phyloP scores from a whole-genome alignment of 2,888 invertebrate genomes.

The Bugula neritina region DNA sequence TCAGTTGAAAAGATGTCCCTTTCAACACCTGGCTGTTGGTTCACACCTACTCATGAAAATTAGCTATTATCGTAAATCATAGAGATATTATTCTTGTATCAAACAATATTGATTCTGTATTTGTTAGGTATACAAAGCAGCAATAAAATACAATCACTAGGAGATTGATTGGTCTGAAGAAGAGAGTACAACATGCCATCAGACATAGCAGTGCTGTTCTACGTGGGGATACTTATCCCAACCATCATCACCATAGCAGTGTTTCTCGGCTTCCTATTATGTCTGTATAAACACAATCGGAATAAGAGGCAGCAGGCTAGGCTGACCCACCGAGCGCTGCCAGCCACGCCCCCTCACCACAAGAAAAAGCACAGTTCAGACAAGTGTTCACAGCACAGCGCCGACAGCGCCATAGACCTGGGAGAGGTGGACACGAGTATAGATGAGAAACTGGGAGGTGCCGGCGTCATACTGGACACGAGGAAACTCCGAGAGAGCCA shows the following conservation, averaged over 20 bases:
- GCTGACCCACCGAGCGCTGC: conserved; percentile 2
- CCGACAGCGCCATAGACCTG: conserved; percentile 21
- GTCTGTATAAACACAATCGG: conserved; percentile 41
- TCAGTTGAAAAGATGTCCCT: too few species aligned
- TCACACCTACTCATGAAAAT: not conserved
- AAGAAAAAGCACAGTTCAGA: not conserved
- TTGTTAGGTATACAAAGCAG: not conserved
- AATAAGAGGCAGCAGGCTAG: conserved; percentile 31
- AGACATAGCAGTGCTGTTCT: conserved; percentile 35
- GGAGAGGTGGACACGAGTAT: conserved; percentile 13
- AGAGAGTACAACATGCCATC: too few species aligned
- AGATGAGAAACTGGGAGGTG: conserved; percentile 1
- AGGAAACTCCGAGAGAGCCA: not conserved
- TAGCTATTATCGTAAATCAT: not conserved
- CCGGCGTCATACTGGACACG: not conserved
- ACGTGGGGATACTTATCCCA: conserved; percentile 46
- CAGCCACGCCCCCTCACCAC: not conserved
- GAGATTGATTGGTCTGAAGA: too few species aligned
- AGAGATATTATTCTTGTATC: not conserved
- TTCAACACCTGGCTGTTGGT: not conserved
- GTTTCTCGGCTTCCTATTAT: conserved; percentile 45
- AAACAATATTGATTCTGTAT: not conserved
- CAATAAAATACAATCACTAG: too few species aligned
- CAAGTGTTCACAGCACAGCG: conserved; percentile 18
- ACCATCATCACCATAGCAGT: conserved; percentile 43